Conservation (phyloP, 1,140 invertebrate genomes). For the Hestina assimilis region DNA sequence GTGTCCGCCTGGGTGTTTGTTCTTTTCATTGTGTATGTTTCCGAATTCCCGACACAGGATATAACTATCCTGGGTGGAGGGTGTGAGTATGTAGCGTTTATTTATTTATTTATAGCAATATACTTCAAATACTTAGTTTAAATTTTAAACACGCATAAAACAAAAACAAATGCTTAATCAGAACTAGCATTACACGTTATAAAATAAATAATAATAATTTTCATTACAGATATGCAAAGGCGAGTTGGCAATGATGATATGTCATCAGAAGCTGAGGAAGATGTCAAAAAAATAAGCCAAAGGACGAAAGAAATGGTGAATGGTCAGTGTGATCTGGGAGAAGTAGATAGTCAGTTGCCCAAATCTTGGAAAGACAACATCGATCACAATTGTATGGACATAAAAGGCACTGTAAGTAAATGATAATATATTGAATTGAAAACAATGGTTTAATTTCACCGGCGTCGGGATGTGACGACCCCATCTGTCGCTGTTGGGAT, state of each 20-base stretch:
- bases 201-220: neutral
- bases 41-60: too few species aligned
- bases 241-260: slow-evolving; percentile 49
- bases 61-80: too few species aligned
- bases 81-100: too few species aligned
- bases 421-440: neutral
- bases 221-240: slow-evolving; percentile 44
- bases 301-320: slow-evolving; percentile 51
- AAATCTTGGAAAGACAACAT: slow-evolving; percentile 65
- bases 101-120: too few species aligned
- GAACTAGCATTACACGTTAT: too few species aligned
- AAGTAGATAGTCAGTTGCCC: slow-evolving; percentile 42
- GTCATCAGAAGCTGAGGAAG: slow-evolving; percentile 60
- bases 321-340: slow-evolving; percentile 48
- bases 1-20: too few species aligned
- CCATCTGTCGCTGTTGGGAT: too few species aligned
- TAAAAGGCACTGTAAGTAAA: slow-evolving; percentile 49
- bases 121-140: too few species aligned
- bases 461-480: neutral
- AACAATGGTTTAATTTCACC: neutral
- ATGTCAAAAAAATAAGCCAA: slow-evolving; percentile 50
- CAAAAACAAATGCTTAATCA: too few species aligned
- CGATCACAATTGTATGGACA: slow-evolving; percentile 59
- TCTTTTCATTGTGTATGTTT: too few species aligned
- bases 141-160: too few species aligned